Evolutionary conservation across 2,888 invertebrate species (phyloP), one percentile per base, ranked within the genome.

Genomic region (Macropis europaea): DNA sequence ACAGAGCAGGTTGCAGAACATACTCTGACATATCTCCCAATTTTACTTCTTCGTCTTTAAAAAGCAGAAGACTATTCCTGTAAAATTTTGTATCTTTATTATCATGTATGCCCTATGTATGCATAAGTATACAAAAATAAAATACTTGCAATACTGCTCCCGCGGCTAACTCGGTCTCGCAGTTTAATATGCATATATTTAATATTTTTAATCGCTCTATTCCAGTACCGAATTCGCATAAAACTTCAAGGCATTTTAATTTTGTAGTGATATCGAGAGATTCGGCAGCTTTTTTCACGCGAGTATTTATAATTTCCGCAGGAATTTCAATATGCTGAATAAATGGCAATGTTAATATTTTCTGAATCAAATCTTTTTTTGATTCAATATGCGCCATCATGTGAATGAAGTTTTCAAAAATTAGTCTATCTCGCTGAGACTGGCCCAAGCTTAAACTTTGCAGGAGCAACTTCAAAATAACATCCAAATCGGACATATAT

Each of bases 1-100:
- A 67, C 6, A 85, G 77, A 0, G 87, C 87, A 32, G 87, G 86
- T 45, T 82, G 66, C 28, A 90, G 67, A 50, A 89, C 81, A 50
- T 79, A 72, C 30, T 86, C 79, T 3, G 80, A 74, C 22, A 90
- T 68, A 38, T 86, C 83, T 34, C 76, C 73, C 17, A 67, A 53
- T 48, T 53, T 43, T 42, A 68, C 48, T 24, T 60, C 17, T 7
- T 22, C 3, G 32, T 69, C 47, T 9, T 63, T 73, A 15, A 81
- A 28, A 19, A 82, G 61, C n/a, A 76, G 4, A 22, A 73, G 32
- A 30, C 63, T 69, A 30, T 75, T 64, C 19, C 77, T 75, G 40
- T 45, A 43, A 56, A 36, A 28, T 28, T 22, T 32, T 40, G 34
- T 17, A 40, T 19, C 5, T 43, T 32, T 54, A 32, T 28, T 32